Evolutionary conservation across 2,113 vertebrate species (phyloP), one percentile per base, ranked within the genome.

Genomic region (Gadus chalcogrammus): DNA sequence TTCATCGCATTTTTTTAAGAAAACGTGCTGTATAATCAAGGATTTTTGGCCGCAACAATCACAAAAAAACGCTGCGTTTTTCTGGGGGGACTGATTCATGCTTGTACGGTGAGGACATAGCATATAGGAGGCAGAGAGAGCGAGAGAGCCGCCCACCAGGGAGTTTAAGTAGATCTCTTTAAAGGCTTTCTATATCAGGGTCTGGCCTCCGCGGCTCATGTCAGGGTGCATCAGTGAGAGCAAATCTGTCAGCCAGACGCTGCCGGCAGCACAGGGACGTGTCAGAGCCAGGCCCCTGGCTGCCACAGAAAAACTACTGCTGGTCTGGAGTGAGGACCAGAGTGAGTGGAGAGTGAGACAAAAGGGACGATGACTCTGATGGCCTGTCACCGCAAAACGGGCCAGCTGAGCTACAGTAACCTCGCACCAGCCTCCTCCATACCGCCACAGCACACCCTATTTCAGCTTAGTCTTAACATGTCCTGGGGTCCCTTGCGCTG

Each of bases 141-240:
- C n/a, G 18, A 20, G 20, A 27, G 22, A 27, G 61, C 18, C 70
- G 28, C 31, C 13, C 20, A 64, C 56, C 58, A n/a, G 63, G 63
- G 60, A 55, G 35, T 71, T 17, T 16, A 20, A 71, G 67, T 52
- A 70, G 60, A 69, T 71, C 68, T 52, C 70, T 67, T 69, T 27
- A 81, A 80, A 81, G 73, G 38, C 22, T 0, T 66, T 79, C 72
- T 82, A 62, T 74, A 76, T 74, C 72, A 66, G 63, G 65, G 22
- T 58, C 48, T 48, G 28, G 73, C n/a, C 24, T 70, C 63, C 71
- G 67, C 52, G 78, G 78, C 78, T 75, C 75, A 77, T 76, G 79
- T 84, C 81, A 81, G 71, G 81, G 79, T 76, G 66, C 62, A 80
- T 82, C 75, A 70, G 69, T 72, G 56, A 4, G 60, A 74, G 63